Base-by-base conservation (phyloP, 2,888 invertebrate species). In the Sarcophaga subvicina region DNA sequence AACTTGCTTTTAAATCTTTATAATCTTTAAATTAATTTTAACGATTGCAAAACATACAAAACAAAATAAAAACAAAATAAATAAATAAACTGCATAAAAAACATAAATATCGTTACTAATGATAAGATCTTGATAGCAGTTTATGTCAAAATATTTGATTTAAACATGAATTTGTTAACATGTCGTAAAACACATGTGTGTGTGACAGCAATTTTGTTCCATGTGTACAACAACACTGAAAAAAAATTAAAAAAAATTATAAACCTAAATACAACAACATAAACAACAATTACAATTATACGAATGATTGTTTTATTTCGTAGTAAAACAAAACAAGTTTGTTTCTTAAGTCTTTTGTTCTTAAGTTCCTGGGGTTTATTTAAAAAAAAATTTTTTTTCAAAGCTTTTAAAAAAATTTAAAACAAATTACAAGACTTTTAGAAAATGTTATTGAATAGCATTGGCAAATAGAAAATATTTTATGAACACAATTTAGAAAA, bases 91-190 rank as follows among this genome's bases (percentile, higher is more conserved):
- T 72, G 49, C 66, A 72, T 63, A 79, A 81, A 78, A 80, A 86
- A 84, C 87, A 84, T 87, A 84, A 84, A 87, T 84, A 84, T 84
- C 84, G 87, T 87, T 84, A 81, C 73, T 71, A 79, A 87, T 80
- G 87, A 87, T 87, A 84, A 87, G 81, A 87, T 87, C 87, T 87
- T 84, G 84, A 87, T 79, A 82, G 87, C 84, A 82, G 72, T 87
- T 87, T 84, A 84, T 87, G 87, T 87, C 87, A 87, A 87, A 87
- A 87, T 87, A 84, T 87, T 87, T 87, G 87, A 87, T 87, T 87
- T 87, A 87, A 87, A 87, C 87, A 87, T 87, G 87, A 84, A 84
- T 84, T 87, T 87, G 87, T 87, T 87, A 87, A 87, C 87, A 87
- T 84, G 81, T 85, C 80, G 84, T 85, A 72, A 83, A 85, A 85